Percentiles rank a stretch among this genome's conserved stretches.
phyloP scores from a whole-genome alignment of 2,888 invertebrate species.

The Leptura quadrifasciata region DNA sequence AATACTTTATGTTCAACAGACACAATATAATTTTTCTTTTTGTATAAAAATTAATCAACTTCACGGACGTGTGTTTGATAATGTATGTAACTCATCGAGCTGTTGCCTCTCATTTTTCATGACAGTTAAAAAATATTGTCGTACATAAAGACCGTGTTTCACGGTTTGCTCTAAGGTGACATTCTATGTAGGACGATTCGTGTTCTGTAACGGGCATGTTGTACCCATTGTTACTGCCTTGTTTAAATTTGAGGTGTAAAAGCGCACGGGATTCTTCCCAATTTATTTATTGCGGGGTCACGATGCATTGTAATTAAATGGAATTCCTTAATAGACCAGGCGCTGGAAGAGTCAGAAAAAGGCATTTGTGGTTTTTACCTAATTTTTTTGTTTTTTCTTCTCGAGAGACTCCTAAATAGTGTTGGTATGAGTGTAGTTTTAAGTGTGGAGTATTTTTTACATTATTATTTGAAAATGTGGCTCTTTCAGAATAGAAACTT shows the following conservation, averaged over 20 bases:
- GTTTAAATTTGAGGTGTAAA: conserved; percentile 36
- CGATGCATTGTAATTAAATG: background rate
- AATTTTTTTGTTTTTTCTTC: too few relatives aligned
- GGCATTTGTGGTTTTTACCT: too few relatives aligned
- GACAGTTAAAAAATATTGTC: conserved; percentile 61
- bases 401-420: too few relatives aligned
- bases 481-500: too few relatives aligned
- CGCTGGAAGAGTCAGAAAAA: too few relatives aligned
- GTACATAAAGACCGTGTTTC: conserved; percentile 55
- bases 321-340: background rate
- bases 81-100: conserved; percentile 54
- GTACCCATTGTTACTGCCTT: conserved; percentile 34
- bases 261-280: conserved; percentile 7
- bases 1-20: conserved; percentile 8
- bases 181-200: conserved; percentile 45
- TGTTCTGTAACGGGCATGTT: conserved; percentile 38
- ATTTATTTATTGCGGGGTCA: conserved; percentile 30
- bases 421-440: too few relatives aligned
- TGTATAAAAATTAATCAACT: conserved; percentile 25
- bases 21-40: conserved; percentile 18
- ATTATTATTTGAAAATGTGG: too few relatives aligned
- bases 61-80: conserved; percentile 25
- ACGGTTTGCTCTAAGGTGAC: conserved; percentile 38
- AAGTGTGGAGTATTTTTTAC: too few relatives aligned
- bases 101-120: conserved; percentile 61